A percentile compares a stretch with the other conserved stretches of the same genome.
These are phyloP conservation scores for Sapajus apella DNA, from an alignment of 2,113 vertebrate species.

Conservation along the genomic window DNA sequence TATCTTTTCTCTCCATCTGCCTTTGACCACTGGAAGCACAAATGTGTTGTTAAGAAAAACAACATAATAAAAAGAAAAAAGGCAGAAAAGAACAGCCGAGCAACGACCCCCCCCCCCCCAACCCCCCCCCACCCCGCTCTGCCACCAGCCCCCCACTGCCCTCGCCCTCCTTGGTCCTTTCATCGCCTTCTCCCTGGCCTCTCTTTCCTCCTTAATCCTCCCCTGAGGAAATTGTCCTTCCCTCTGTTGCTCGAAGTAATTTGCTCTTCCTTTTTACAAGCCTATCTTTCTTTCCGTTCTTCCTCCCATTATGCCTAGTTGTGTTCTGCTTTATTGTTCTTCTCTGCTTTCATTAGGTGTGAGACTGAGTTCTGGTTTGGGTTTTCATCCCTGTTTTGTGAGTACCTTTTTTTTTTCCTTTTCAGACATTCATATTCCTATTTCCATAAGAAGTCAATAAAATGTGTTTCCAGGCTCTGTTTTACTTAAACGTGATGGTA, in stretches of 20 bases:
- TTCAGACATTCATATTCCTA: neutral
- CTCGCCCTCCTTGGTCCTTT: neutral
- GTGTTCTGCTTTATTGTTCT: neutral
- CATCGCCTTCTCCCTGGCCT: neutral
- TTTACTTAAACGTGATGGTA: neutral
- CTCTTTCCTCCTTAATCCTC: neutral
- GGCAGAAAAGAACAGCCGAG: neutral
- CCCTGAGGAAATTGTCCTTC: neutral
- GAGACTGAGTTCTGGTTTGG: neutral
- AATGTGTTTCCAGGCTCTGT: neutral
- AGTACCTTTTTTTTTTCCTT: neutral
- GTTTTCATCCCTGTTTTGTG: neutral
- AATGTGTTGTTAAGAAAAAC: neutral
- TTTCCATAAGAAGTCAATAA: constrained; percentile 31
- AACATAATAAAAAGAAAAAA: neutral
- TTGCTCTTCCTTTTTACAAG: neutral
- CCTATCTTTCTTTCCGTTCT: neutral
- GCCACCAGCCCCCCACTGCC: too few species aligned
- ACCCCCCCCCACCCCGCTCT: too few species aligned
- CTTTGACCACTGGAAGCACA: neutral
- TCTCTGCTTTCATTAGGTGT: constrained; percentile 9
- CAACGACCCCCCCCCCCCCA: neutral
- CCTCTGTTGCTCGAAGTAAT: neutral
- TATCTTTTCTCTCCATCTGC: neutral
- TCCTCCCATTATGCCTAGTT: neutral